phyloP scores from a whole-genome alignment of 2,113 vertebrate species.

The Cephalopterus ornatus region DNA sequence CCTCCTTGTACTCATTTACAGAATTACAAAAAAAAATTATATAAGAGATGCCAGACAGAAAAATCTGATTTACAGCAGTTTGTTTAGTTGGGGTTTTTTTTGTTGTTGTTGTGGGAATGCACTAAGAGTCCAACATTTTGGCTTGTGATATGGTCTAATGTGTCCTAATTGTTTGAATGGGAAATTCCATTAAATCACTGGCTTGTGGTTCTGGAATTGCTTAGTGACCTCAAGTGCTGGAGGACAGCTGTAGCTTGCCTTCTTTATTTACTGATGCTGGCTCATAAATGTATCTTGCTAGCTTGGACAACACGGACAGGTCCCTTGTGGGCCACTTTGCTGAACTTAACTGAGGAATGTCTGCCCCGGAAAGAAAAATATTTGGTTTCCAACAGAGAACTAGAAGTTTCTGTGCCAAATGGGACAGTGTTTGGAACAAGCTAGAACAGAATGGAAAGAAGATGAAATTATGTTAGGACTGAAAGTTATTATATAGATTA shows the following conservation, averaged over 20 bases:
- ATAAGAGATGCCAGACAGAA: not conserved
- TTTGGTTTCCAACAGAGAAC: conserved; percentile 54
- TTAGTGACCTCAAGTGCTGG: conserved; percentile 30
- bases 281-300: conserved; percentile 38
- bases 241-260: conserved; percentile 39
- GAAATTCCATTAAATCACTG: conserved; percentile 24
- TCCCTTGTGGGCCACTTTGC: conserved; percentile 36
- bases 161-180: not conserved
- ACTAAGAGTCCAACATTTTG: not conserved
- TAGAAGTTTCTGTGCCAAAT: conserved; percentile 35
- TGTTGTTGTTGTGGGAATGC: not conserved
- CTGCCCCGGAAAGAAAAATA: conserved; percentile 60
- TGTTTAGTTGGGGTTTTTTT: not conserved
- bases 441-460: not conserved
- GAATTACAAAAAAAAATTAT: not conserved
- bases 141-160: not conserved
- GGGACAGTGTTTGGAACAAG: conserved; percentile 18
- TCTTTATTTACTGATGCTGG: conserved; percentile 60
- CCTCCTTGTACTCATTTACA: not conserved
- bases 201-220: conserved; percentile 13
- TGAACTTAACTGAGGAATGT: conserved; percentile 55
- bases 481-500: not conserved
- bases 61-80: not conserved
- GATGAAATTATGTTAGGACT: not conserved
- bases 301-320: conserved; percentile 35